Conservation (phyloP, 2,888 invertebrate genomes). For the Malthinus flaveolus region DNA sequence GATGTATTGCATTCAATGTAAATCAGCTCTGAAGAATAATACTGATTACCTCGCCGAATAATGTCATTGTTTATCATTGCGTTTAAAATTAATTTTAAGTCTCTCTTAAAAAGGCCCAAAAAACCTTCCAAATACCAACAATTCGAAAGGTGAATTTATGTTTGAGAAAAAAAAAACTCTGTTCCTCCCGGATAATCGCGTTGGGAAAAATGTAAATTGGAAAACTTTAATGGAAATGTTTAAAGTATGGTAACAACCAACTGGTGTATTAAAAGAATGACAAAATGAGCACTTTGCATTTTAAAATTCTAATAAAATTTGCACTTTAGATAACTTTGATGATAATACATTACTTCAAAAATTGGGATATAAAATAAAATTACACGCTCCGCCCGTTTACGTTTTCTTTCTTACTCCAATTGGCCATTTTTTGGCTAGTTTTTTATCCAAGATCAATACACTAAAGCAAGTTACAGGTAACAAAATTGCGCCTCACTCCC, state of each 20-base stretch:
- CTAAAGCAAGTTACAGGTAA: no score
- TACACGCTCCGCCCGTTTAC: no score
- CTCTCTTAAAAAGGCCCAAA: no score
- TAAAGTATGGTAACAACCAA: background rate
- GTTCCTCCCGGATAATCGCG: background rate
- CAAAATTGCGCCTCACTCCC: no score
- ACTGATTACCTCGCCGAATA: slow-evolving; percentile 47
- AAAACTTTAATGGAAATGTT: slow-evolving; percentile 6
- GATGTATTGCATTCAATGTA: slow-evolving; percentile 55
- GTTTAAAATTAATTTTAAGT: slow-evolving; percentile 16
- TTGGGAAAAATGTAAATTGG: slow-evolving; percentile 5
- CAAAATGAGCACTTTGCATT: slow-evolving; percentile 2
- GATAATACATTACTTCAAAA: no score
- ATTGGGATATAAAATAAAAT: no score
- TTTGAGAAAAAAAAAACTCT: background rate
- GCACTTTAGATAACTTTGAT: background rate
- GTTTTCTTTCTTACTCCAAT: no score
- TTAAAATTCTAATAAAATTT: background rate
- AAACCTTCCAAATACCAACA: no score
- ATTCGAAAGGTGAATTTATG: background rate
- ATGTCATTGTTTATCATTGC: slow-evolving; percentile 44
- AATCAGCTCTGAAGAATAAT: slow-evolving; percentile 49
- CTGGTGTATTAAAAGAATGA: background rate
- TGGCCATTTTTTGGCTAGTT: no score
- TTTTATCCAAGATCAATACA: no score